phyloP scores from a whole-genome alignment of 2,797 vertebrate species.

The Capromys pilorides region DNA sequence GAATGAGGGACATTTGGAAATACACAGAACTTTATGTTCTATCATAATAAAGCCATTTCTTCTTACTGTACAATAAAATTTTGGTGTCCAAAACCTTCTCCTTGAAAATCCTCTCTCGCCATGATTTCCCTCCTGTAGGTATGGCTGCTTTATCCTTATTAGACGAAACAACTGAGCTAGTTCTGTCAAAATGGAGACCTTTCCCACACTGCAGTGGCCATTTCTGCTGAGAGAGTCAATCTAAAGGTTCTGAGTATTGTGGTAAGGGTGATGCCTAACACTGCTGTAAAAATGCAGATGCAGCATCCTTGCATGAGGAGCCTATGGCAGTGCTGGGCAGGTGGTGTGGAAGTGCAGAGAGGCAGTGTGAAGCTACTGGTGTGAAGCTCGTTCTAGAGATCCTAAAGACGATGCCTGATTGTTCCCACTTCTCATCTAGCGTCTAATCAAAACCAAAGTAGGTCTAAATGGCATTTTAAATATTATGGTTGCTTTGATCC shows the following conservation, averaged over 20 bases:
- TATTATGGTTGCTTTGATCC: neutral
- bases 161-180: neutral
- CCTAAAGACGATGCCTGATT: neutral
- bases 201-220: neutral
- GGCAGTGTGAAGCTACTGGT: neutral
- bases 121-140: neutral
- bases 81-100: constrained; percentile 40
- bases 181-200: constrained; percentile 36
- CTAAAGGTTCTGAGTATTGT: neutral
- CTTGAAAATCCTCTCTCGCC: constrained; percentile 48
- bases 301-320: neutral
- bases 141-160: neutral
- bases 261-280: neutral
- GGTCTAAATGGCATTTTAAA: neutral
- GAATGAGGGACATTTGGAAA: constrained; percentile 38
- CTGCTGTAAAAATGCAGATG: neutral
- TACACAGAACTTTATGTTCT: neutral
- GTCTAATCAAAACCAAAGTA: neutral
- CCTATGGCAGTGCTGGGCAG: neutral
- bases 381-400: neutral
- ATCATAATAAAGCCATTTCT: neutral
- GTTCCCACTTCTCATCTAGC: neutral
- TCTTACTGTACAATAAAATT: constrained; percentile 33
- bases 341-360: neutral
- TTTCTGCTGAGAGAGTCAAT: neutral